phyloP scores from a whole-genome alignment of 2,888 invertebrate genomes.

The Agrochola circellaris region DNA sequence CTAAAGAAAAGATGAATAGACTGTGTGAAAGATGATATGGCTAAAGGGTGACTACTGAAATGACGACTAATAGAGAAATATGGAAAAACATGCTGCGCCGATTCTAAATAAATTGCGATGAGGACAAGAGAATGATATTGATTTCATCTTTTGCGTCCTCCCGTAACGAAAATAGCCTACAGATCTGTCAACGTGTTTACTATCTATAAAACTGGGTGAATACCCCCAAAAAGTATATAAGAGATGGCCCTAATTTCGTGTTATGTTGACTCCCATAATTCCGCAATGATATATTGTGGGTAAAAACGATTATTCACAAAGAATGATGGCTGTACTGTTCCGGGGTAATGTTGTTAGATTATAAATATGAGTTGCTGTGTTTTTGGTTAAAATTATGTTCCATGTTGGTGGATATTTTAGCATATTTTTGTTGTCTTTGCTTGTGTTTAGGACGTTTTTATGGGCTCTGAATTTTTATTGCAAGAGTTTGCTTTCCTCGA shows the following conservation, averaged over 20 bases:
- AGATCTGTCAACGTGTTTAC: slow-evolving; percentile 1
- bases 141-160: background rate
- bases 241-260: slow-evolving; percentile 43
- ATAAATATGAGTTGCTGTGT: slow-evolving; percentile 41
- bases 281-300: slow-evolving; percentile 53
- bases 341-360: slow-evolving; percentile 34
- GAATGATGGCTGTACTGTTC: slow-evolving; percentile 52
- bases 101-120: background rate
- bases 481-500: background rate
- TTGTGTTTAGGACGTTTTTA: too few species aligned
- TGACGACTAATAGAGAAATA: background rate
- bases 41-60: background rate
- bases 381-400: slow-evolving; percentile 17
- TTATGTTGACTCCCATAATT: slow-evolving; percentile 59
- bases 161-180: background rate
- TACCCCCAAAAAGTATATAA: slow-evolving; percentile 16
- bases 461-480: background rate
- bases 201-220: slow-evolving; percentile 12
- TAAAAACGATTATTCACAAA: slow-evolving; percentile 57
- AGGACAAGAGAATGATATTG: too few species aligned
- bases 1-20: background rate
- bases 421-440: slow-evolving; percentile 8
- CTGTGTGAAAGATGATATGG: background rate
- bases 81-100: too few species aligned
- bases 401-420: background rate